phyloP scores from a whole-genome alignment of 2,113 vertebrate genomes.

The Mormyrus iriodes region DNA sequence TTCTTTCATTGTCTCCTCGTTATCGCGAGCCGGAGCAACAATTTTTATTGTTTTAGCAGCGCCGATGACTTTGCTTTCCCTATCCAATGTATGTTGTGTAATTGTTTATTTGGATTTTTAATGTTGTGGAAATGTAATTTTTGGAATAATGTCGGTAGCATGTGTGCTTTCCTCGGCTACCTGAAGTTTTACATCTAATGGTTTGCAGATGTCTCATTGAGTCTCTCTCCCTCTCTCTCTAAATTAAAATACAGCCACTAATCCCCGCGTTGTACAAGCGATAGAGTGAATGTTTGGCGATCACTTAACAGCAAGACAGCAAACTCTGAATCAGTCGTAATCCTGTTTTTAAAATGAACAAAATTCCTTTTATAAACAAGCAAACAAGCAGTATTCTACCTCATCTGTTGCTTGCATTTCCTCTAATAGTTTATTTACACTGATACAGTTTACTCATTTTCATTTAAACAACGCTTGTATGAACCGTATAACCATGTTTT shows the following conservation, averaged over 20 bases:
- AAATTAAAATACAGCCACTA: not conserved
- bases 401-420: slow-evolving; percentile 34
- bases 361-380: not conserved
- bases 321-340: not conserved
- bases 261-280: not conserved
- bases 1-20: not conserved
- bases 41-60: not conserved
- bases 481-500: not conserved
- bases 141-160: slow-evolving; percentile 68
- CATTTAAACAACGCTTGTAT: slow-evolving; percentile 32
- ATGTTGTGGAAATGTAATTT: slow-evolving; percentile 69
- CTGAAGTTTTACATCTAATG: slow-evolving; percentile 72
- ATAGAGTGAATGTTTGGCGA: not conserved
- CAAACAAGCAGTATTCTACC: not conserved
- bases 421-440: slow-evolving; percentile 49
- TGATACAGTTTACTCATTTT: slow-evolving; percentile 41
- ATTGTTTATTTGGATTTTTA: slow-evolving; percentile 64
- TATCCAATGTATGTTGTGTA: slow-evolving; percentile 44
- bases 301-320: not conserved
- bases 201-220: slow-evolving; percentile 64
- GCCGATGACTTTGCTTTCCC: slow-evolving; percentile 26
- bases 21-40: not conserved
- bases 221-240: not conserved
- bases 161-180: slow-evolving; percentile 66
- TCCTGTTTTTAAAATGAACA: slow-evolving; percentile 1